These are phyloP conservation scores for Panthera leo DNA, from an alignment of 2,113 vertebrate genomes.

Conservation along the genomic window DNA sequence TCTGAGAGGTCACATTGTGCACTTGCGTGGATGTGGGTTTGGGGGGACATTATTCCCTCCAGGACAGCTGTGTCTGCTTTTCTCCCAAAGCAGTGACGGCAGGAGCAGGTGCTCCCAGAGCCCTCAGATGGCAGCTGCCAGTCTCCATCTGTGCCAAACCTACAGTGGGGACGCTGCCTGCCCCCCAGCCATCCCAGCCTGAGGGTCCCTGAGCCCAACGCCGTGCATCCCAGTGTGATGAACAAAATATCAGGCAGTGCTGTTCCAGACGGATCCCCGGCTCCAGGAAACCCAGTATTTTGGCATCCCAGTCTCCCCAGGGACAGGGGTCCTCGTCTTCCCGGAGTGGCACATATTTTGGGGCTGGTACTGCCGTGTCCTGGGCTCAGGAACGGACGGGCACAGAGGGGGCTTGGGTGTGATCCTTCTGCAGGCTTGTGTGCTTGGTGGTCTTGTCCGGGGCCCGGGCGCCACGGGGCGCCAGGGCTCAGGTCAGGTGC, in stretches of 20 bases:
- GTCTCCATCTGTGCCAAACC: fast-evolving
- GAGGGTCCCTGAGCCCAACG: fast-evolving
- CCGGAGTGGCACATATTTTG: fast-evolving
- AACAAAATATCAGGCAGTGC: fast-evolving
- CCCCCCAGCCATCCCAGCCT: fast-evolving
- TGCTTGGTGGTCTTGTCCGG: fast-evolving
- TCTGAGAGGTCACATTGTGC: not conserved
- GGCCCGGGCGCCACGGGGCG: fast-evolving
- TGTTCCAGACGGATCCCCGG: fast-evolving
- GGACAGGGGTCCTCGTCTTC: fast-evolving
- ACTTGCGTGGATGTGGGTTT: fast-evolving
- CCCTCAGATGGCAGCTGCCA: fast-evolving
- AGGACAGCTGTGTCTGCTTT: fast-evolving
- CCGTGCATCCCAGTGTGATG: fast-evolving
- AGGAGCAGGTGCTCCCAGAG: fast-evolving
- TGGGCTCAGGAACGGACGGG: fast-evolving
- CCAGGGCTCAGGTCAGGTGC: fast-evolving
- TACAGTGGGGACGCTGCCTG: fast-evolving
- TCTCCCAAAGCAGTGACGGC: fast-evolving
- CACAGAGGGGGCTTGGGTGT: fast-evolving
- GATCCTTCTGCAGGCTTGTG: fast-evolving
- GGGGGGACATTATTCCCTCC: fast-evolving
- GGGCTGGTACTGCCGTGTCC: fast-evolving
- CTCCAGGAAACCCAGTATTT: fast-evolving
- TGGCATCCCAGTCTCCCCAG: fast-evolving